A percentile compares a stretch with the other conserved stretches of the same genome.
Evolutionary conservation across 2,797 vertebrate genomes (phyloP).

Genomic region (Paedocypris micromegethes): DNA sequence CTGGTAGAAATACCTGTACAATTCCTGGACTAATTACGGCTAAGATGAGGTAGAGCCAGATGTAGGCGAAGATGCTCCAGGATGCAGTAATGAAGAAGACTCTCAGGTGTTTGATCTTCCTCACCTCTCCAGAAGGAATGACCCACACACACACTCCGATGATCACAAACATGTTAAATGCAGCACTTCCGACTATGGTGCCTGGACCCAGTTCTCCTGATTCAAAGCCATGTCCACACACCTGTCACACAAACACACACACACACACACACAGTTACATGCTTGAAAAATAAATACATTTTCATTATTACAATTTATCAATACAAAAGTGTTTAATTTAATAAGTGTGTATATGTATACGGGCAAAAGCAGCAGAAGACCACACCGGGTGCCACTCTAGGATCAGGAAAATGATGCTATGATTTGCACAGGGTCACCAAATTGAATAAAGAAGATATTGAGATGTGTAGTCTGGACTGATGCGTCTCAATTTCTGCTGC

Average conservation of each 20-base stretch:
- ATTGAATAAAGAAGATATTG: too few species aligned
- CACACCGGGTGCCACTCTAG: too few species aligned
- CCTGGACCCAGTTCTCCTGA: constrained; percentile 85
- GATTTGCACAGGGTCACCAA: too few species aligned
- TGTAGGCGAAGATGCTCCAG: constrained; percentile 94
- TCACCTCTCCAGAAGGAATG: constrained; percentile 79
- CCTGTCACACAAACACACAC: constrained; percentile 51
- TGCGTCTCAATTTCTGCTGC: too few species aligned
- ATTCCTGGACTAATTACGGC: constrained; percentile 86
- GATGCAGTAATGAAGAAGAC: constrained; percentile 90
- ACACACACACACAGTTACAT: not conserved
- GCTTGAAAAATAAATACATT: not conserved
- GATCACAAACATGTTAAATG: constrained; percentile 97
- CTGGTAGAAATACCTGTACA: constrained; percentile 64
- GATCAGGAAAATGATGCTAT: too few species aligned
- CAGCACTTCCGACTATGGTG: constrained; percentile 92
- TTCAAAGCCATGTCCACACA: constrained; percentile 85
- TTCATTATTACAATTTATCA: not conserved
- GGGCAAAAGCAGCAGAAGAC: too few species aligned
- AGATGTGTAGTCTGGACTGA: too few species aligned
- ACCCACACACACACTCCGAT: constrained; percentile 86
- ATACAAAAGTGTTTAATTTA: not conserved
- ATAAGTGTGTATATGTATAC: too few species aligned
- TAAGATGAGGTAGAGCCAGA: constrained; percentile 92
- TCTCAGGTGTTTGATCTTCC: constrained; percentile 86